Base-by-base conservation (phyloP, 1,140 invertebrate genomes). In the Nylanderia fulva region DNA sequence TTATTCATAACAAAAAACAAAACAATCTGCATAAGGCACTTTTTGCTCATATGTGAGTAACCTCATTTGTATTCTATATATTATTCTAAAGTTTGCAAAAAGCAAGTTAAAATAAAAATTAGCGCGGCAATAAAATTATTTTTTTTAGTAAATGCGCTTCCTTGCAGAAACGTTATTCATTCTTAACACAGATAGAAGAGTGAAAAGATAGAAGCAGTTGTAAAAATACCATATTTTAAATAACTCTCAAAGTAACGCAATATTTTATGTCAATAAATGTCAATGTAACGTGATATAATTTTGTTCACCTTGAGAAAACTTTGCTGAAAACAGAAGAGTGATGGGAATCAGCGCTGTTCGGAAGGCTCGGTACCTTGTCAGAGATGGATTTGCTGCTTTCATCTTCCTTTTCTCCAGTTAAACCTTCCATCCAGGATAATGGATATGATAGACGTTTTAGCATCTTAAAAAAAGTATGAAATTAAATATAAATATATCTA, bases 401-500 rank as follows among this genome's bases (percentile, higher is more conserved):
- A 85, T 96, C 95, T 21, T 96, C 95, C 85, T 95, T 95, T 58
- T 97, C 97, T 39, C 97, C 96, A 1, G 97, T 97, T 24, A 98
- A 94, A 24, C 98, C 98, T 94, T 98, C 98, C 96, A 99, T 98
- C 98, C 98, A 98, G 2, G 98, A 97, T 61, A 98, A 94, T n/a
- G 98, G 98, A 94, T 98, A 98, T 0, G 98, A 98, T 52, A 99
- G 96, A 88, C 98, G 96, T 95, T 98, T 98, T 80, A 98, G 95
- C 97, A 98, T 98, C 97, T 98, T 45, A 0, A 48, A 48, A 48
- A 88, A 36, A 94, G 93, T 64, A 88, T 75, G 52, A 64, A 84
- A 71, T 63, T 18, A 60, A 39, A 61, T 52, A 56, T 52, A 56
- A 79, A 9, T 64, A 48, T n/a, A 64, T 39, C 7, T n/a, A 64